A percentile compares a stretch with the other conserved stretches of the same genome.
phyloP scores from a whole-genome alignment of 2,888 invertebrate genomes.

The Drosophila cracens region DNA sequence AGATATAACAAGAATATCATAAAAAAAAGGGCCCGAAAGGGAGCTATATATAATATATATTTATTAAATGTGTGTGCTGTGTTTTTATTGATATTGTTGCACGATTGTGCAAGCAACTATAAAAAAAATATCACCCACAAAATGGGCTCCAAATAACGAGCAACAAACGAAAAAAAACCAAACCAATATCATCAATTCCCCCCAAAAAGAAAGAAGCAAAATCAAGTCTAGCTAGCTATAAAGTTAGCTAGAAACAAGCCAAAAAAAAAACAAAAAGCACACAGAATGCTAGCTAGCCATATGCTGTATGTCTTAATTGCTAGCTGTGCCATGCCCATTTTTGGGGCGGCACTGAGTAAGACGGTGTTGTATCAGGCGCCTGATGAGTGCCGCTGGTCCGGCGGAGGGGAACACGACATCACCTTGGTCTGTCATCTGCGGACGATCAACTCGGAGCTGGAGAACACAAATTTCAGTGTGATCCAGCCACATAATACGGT shows the following conservation, averaged over 20 bases:
- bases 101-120: conserved; percentile 67
- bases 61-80: conserved; percentile 39
- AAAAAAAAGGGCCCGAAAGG: conserved; percentile 40
- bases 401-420: conserved; percentile 86
- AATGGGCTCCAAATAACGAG: conserved; percentile 67
- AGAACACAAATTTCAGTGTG: conserved; percentile 94
- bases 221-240: conserved; percentile 28
- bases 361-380: conserved; percentile 90
- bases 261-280: conserved; percentile 26
- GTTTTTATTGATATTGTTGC: conserved; percentile 41
- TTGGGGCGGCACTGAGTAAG: conserved; percentile 84
- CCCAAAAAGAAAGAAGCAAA: conserved; percentile 7
- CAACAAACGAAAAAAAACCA: conserved; percentile 21
- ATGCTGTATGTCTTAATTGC: conserved; percentile 83
- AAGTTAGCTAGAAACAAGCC: conserved; percentile 45
- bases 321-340: conserved; percentile 83
- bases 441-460: conserved; percentile 94
- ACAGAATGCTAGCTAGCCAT: conserved; percentile 64
- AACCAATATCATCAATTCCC: conserved; percentile 2
- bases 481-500: conserved; percentile 94
- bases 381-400: conserved; percentile 89
- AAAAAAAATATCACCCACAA: conserved; percentile 53
- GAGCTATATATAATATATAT: conserved; percentile 14
- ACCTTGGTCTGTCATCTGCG: conserved; percentile 91
- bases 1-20: conserved; percentile 17